Base-by-base conservation (phyloP, 1,140 invertebrate species). In the Cardiocondyla obscurior region DNA sequence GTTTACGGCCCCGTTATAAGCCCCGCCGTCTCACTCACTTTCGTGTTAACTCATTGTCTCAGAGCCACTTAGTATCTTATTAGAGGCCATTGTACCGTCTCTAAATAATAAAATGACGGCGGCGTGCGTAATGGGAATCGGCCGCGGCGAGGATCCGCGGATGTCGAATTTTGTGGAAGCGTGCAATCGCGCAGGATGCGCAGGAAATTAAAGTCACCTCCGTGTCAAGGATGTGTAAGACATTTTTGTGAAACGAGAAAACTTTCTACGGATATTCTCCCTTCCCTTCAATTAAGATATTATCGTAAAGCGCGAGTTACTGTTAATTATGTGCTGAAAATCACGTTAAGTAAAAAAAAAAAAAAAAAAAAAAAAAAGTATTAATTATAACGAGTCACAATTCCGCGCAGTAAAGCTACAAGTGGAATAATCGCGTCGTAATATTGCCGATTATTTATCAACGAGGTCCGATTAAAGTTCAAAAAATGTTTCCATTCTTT, bases 21-120 rank as follows among this genome's bases (percentile, higher is more conserved):
- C 74, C 22, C 62, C 12, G 60, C 49, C 25, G 46, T 51, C 62
- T n/a, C 46, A 67, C 62, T 79, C 74, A 55, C 73, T 76, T 79
- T 79, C 74, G 36, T 79, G 46, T 69, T 69, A 79, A 79, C 62
- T 67, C 74, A 79, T 69, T 79, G 49, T 36, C 49, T 67, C 74
- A 69, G 49, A 67, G 42, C 42, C 30, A 64, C 74, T 79, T 69
- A 67, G 67, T 79, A 79, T 53, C 74, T 53, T 64, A 79, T 79
- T 67, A 79, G 39, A 55, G 62, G 74, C 62, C 49, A 79, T 79
- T 79, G 62, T 79, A 79, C 74, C 46, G 74, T 42, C 62, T 36
- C 74, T 79, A 79, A 79, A 79, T 46, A 79, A 79, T 69, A 79
- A 79, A 79, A 46, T 55, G 65, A 79, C 36, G 46, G 65, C 51